phyloP scores from a whole-genome alignment of 1,140 invertebrate species.

The Drosophila novamexicana region DNA sequence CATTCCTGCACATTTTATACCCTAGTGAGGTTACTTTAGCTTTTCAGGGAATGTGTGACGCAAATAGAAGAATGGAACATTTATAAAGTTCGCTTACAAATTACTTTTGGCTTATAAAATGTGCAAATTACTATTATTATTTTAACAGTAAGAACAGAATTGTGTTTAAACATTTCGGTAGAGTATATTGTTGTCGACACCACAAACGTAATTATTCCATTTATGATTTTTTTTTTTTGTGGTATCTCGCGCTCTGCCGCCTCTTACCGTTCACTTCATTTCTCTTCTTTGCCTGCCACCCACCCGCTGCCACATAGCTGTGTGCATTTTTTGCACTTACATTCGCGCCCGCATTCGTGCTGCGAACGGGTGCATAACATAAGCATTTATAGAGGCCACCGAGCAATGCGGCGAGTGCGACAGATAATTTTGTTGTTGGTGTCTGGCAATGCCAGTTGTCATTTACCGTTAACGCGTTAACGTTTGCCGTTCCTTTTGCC shows the following conservation, averaged over 20 bases:
- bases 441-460: slow-evolving; percentile 56
- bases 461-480: slow-evolving; percentile 58
- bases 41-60: too few relatives aligned
- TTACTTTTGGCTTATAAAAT: too few relatives aligned
- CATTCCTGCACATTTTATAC: slow-evolving; percentile 45
- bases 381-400: slow-evolving; percentile 73
- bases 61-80: too few relatives aligned
- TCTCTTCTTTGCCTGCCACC: neutral
- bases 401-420: slow-evolving; percentile 59
- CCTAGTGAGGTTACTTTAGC: neutral
- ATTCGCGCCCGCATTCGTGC: slow-evolving; percentile 16
- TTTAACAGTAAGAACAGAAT: neutral
- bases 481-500: slow-evolving; percentile 65
- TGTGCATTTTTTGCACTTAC: slow-evolving; percentile 22
- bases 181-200: slow-evolving; percentile 4
- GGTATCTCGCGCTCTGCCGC: slow-evolving; percentile 12
- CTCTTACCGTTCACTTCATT: neutral
- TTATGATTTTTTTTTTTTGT: slow-evolving; percentile 5
- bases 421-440: slow-evolving; percentile 58
- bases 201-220: neutral
- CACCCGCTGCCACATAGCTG: slow-evolving; percentile 21
- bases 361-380: slow-evolving; percentile 68
- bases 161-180: neutral
- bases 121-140: too few relatives aligned
- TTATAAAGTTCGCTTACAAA: too few relatives aligned